phyloP scores from a whole-genome alignment of 2,888 invertebrate species.

The Exocentrus adspersus region DNA sequence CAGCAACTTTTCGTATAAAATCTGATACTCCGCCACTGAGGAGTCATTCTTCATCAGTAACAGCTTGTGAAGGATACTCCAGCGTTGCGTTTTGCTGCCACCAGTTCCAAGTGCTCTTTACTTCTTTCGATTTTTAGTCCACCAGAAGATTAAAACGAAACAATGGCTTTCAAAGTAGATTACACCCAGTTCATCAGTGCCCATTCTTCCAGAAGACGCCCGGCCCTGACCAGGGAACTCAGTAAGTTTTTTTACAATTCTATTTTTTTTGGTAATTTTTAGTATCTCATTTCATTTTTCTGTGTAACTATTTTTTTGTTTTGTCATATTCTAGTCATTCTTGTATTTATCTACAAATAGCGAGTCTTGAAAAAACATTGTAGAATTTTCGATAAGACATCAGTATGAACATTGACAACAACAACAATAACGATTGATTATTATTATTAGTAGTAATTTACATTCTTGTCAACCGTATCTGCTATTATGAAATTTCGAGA shows the following conservation, averaged over 20 bases:
- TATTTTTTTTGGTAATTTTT: constrained; percentile 7
- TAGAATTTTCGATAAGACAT: background rate
- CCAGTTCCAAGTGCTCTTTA: background rate
- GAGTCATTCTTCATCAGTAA: constrained; percentile 30
- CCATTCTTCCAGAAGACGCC: constrained; percentile 63
- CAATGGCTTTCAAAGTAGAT: constrained; percentile 56
- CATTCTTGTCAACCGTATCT: background rate
- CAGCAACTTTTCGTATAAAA: constrained; percentile 21
- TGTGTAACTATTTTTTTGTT: background rate
- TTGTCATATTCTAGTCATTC: background rate
- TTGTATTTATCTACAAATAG: background rate
- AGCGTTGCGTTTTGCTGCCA: background rate
- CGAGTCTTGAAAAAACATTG: background rate
- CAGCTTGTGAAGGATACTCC: constrained; percentile 28
- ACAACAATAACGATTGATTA: constrained; percentile 9
- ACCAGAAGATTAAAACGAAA: background rate
- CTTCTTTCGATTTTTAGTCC: background rate
- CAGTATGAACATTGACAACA: background rate
- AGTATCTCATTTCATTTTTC: background rate
- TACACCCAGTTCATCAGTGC: constrained; percentile 65
- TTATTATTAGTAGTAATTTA: constrained; percentile 1
- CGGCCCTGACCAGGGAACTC: constrained; percentile 66
- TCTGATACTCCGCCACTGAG: constrained; percentile 13
- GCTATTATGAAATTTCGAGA: constrained; percentile 14
- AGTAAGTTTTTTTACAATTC: constrained; percentile 60